Conservation (phyloP, 2,888 invertebrate species). For the Drosophila cracens region DNA sequence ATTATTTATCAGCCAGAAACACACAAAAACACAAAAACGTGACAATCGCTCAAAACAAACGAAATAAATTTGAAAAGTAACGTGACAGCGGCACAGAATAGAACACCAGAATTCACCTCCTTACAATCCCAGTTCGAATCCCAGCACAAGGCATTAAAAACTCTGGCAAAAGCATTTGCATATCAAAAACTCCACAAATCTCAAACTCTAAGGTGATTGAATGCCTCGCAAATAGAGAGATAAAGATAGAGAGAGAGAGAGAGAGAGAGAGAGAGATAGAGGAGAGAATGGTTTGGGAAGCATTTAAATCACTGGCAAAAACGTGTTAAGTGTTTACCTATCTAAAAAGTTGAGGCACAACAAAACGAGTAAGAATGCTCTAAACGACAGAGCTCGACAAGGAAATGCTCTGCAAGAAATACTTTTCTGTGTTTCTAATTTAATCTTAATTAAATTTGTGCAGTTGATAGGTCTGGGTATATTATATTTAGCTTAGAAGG, state of each 20-base stretch:
- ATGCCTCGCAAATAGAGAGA: conserved; percentile 64
- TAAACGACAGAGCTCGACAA: background rate
- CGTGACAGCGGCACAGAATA: conserved; percentile 51
- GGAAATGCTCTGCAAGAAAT: background rate
- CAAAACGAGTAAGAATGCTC: conserved; percentile 11
- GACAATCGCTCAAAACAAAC: conserved; percentile 77
- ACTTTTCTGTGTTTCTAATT: background rate
- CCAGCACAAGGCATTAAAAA: conserved; percentile 41
- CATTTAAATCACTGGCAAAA: conserved; percentile 75
- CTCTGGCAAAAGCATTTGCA: conserved; percentile 55
- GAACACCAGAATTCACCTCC: conserved; percentile 31
- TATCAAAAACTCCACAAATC: conserved; percentile 45
- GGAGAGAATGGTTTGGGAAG: conserved; percentile 26
- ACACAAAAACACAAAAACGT: conserved; percentile 65
- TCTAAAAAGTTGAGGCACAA: conserved; percentile 64
- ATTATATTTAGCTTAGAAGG: background rate
- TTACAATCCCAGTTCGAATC: conserved; percentile 27
- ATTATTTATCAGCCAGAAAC: conserved; percentile 16
- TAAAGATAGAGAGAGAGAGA: background rate
- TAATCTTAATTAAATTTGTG: background rate
- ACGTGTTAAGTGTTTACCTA: conserved; percentile 84
- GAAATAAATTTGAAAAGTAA: conserved; percentile 57
- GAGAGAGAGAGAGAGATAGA: conserved; percentile 9
- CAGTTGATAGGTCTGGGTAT: background rate
- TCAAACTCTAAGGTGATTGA: conserved; percentile 60